phyloP scores from a whole-genome alignment of 23 tunicate species.

The Botrylloides violaceus region DNA sequence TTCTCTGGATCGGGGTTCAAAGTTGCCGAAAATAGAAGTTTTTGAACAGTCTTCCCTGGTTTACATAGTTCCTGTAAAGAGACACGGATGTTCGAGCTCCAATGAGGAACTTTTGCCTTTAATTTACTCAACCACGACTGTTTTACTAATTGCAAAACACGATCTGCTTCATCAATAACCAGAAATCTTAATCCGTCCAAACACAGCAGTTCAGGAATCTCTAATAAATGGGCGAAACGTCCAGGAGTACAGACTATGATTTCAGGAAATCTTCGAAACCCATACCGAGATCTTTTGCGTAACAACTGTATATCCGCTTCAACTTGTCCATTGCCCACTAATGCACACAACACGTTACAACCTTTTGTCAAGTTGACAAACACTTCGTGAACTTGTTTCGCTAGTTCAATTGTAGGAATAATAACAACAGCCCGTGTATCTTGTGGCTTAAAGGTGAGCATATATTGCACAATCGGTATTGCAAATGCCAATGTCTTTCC shows the following conservation, averaged over 20 bases:
- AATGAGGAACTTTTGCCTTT: not conserved
- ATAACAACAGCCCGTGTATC: slow-evolving; percentile 59
- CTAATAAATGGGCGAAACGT: slow-evolving; percentile 47
- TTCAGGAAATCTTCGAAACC: slow-evolving; percentile 20
- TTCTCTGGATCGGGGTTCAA: slow-evolving; percentile 74
- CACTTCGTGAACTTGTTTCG: slow-evolving; percentile 49
- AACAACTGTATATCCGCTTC: slow-evolving; percentile 9
- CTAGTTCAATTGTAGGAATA: slow-evolving; percentile 61
- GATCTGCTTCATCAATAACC: slow-evolving; percentile 90
- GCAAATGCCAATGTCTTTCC: slow-evolving; percentile 88
- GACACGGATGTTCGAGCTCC: not conserved
- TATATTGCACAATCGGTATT: slow-evolving; percentile 49
- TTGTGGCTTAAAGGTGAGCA: not conserved
- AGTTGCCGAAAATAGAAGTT: slow-evolving; percentile 82
- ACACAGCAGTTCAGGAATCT: not conserved
- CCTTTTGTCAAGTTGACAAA: slow-evolving; percentile 32
- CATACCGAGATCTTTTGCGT: not conserved
- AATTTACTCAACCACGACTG: slow-evolving; percentile 49
- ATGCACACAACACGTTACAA: slow-evolving; percentile 25
- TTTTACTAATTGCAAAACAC: slow-evolving; percentile 46
- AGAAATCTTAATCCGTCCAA: slow-evolving; percentile 60
- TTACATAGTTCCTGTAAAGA: not conserved
- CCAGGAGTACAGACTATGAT: slow-evolving; percentile 76
- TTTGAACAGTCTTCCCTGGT: slow-evolving; percentile 30
- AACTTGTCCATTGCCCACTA: slow-evolving; percentile 14